These are phyloP conservation scores for Semnopithecus entellus DNA, from an alignment of 2,113 vertebrate species.

Conservation along the genomic window DNA sequence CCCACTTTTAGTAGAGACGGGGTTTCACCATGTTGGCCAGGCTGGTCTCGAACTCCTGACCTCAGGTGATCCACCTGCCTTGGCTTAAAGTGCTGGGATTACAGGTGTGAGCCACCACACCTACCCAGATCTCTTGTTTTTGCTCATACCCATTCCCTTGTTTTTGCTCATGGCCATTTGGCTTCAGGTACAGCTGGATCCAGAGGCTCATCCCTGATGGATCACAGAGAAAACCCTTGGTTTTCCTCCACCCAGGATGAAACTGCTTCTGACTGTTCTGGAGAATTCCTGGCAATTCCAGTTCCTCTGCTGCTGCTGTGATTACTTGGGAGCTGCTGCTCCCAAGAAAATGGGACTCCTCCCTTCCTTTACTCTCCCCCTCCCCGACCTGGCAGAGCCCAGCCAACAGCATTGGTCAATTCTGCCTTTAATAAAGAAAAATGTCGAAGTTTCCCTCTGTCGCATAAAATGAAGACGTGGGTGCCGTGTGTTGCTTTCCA, in stretches of 20 bases:
- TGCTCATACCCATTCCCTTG: too few species aligned
- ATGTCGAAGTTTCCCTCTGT: background rate
- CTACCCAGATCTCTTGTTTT: too few species aligned
- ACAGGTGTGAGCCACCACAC: too few species aligned
- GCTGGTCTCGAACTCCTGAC: too few species aligned
- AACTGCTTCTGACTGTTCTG: background rate
- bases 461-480: background rate
- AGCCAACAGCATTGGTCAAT: background rate
- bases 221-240: background rate
- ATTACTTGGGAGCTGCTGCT: background rate
- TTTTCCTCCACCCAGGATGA: background rate
- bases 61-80: too few species aligned
- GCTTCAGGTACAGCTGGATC: too few species aligned
- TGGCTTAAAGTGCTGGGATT: too few species aligned
- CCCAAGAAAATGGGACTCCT: background rate
- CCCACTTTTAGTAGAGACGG: too few species aligned
- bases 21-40: too few species aligned
- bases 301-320: background rate
- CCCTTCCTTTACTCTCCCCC: background rate
- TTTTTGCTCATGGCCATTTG: too few species aligned
- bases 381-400: fast-evolving
- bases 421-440: background rate
- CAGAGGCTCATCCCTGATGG: too few species aligned
- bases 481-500: background rate
- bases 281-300: background rate